phyloP scores from a whole-genome alignment of 2,113 vertebrate species.

The Dipodomys spectabilis region DNA sequence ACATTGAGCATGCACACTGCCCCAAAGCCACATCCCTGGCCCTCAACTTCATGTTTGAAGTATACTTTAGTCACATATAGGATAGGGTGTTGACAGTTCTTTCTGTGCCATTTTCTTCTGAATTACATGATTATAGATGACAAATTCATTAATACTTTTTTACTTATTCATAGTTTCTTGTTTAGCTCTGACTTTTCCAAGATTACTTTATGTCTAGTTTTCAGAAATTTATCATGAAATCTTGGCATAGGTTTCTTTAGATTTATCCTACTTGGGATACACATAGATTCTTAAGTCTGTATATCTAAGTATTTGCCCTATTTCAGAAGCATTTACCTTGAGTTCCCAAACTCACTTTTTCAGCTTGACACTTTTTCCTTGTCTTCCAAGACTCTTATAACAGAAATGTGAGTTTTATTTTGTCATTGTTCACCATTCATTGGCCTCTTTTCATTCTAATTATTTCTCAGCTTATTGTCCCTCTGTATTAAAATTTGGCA shows the following conservation, averaged over 20 bases:
- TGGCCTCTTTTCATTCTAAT: not conserved
- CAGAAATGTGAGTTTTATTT: not conserved
- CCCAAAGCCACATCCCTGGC: not conserved
- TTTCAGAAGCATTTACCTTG: not conserved
- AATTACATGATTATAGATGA: slow-evolving; percentile 17
- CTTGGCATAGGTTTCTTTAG: not conserved
- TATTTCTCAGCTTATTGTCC: slow-evolving; percentile 1
- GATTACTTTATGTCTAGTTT: not conserved
- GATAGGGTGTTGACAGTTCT: not conserved
- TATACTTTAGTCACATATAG: not conserved
- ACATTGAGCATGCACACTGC: not conserved
- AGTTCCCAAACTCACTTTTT: slow-evolving; percentile 17
- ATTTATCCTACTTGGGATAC: not conserved
- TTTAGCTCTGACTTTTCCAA: not conserved
- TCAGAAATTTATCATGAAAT: not conserved
- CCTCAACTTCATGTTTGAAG: not conserved
- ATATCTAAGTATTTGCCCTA: not conserved
- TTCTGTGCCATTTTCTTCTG: not conserved
- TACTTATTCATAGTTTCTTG: not conserved
- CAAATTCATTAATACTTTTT: not conserved
- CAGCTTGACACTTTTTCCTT: not conserved
- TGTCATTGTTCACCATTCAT: not conserved
- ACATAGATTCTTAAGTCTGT: slow-evolving; percentile 20
- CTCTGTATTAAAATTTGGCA: not conserved
- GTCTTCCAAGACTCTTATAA: not conserved